Percentiles rank a stretch among this genome's conserved stretches.
These are phyloP conservation scores for Drosophila virilis DNA, from an alignment of 1,140 invertebrate genomes.

Conservation along the genomic window DNA sequence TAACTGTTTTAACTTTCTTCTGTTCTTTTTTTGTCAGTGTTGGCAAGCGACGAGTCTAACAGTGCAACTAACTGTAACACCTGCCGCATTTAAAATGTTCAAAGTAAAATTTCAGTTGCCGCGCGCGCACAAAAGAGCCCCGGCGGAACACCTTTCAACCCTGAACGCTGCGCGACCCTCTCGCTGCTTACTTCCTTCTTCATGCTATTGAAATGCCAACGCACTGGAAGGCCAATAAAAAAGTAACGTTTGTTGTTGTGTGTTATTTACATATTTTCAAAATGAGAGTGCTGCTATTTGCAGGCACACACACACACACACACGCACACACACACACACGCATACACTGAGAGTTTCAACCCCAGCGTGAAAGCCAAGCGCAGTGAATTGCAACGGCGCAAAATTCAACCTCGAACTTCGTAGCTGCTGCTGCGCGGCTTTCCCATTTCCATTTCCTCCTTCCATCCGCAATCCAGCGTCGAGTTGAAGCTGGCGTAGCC, in stretches of 20 bases:
- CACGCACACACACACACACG: background rate
- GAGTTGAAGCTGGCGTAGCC: constrained; percentile 47
- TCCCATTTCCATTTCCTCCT: constrained; percentile 70
- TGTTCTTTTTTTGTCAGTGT: constrained; percentile 9
- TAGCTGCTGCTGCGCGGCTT: constrained; percentile 33
- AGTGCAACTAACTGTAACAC: constrained; percentile 42
- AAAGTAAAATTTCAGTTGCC: constrained; percentile 64
- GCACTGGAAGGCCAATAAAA: constrained; percentile 42
- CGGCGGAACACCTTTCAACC: constrained; percentile 68
- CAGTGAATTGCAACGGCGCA: constrained; percentile 70
- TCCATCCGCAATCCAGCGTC: constrained; percentile 26
- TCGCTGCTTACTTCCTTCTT: constrained; percentile 46
- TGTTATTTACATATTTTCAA: constrained; percentile 73
- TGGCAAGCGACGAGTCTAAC: constrained; percentile 22
- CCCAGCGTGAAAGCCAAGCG: constrained; percentile 52
- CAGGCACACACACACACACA: constrained; percentile 25
- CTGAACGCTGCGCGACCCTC: constrained; percentile 20
- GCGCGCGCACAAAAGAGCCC: constrained; percentile 19
- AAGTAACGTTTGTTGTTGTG: constrained; percentile 37
- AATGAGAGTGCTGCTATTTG: constrained; percentile 57
- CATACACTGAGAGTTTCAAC: constrained; percentile 24
- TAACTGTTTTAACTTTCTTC: background rate
- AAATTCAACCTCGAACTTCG: constrained; percentile 27
- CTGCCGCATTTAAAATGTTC: constrained; percentile 42
- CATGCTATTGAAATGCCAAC: constrained; percentile 68